These are phyloP conservation scores for Rhynchomys soricoides DNA, from an alignment of 2,113 vertebrate genomes.

Conservation along the genomic window DNA sequence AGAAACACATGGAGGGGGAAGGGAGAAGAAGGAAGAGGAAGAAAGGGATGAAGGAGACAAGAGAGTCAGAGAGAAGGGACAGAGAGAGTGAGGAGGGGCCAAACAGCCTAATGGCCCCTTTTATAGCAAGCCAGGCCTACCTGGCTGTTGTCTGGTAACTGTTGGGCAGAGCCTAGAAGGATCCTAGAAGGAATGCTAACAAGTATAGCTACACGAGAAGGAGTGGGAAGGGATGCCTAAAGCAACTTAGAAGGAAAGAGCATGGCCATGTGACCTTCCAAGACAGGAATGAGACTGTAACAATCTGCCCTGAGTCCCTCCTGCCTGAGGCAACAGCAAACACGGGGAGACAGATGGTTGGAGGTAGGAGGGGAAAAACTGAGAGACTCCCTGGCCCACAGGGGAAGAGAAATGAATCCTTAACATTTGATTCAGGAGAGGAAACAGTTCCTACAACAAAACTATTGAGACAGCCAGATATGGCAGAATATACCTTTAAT, in stretches of 20 bases:
- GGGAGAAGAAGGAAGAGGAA: too few relatives aligned
- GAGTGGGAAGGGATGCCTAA: background rate
- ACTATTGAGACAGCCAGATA: background rate
- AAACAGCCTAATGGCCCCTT: too few relatives aligned
- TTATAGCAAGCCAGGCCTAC: too few relatives aligned
- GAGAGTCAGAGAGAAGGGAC: too few relatives aligned
- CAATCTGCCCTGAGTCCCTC: background rate
- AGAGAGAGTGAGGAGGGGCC: too few relatives aligned
- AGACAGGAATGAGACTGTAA: background rate
- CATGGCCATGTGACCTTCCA: background rate
- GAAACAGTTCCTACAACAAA: background rate
- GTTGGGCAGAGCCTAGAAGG: too few relatives aligned
- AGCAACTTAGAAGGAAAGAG: background rate
- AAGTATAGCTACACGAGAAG: background rate
- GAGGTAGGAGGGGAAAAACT: background rate
- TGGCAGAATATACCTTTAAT: background rate
- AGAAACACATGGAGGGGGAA: too few relatives aligned
- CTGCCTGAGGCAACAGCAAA: constrained; percentile 26
- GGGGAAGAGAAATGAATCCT: background rate
- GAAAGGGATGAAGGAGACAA: too few relatives aligned
- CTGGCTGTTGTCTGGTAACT: too few relatives aligned
- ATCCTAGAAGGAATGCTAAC: background rate
- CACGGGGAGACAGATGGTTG: background rate
- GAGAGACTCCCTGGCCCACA: constrained; percentile 1
- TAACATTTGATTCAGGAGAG: background rate